Base-by-base conservation (phyloP, 92 coral and sea anemone species). In the Hydrozoanthus gracilis region DNA sequence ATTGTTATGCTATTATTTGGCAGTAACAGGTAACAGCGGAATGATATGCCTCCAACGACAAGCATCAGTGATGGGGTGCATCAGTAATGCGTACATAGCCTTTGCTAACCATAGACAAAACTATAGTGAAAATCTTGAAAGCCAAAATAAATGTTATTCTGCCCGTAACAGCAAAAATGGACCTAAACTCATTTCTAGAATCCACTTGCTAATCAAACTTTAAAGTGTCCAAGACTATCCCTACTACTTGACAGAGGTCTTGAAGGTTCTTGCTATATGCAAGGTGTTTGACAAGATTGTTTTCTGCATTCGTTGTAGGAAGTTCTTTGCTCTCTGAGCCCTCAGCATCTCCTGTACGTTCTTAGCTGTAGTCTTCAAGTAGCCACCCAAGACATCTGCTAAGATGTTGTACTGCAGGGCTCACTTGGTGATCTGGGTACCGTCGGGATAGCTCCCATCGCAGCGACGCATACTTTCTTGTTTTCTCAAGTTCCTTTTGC, bases 401-500 rank as follows among this genome's bases (percentile, higher is more conserved):
- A 67, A 14, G 72, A 67, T 67, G 39, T 79, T 79, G 67, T 79
- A 79, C 67, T 52, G 84, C 39, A 27, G 0, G 1, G 55, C 44
- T 79, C 27, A 79, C 69, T 51, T 51, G 65, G 44, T 79, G 67
- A 65, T 73, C 84, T 65, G 2, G 65, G 65, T 9, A 58, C 69
- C 4, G 65, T 44, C 55, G 7, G 61, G 61, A 51, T 13, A 79
- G 84, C 69, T 79, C 84, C 84, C 84, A 54, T 46, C 84, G 35
- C 69, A 79, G 69, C 51, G 73, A 74, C 68, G 27, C 67, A 48
- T 79, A 58, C 46, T 79, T 79, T 12, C 39, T 67, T 67, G 39
- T 67, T 35, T 67, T 67, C 39, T 79, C 69, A 7, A 55, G 65
- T 14, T 79, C 46, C 69, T 79, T 56, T 47, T 51, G 69, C 75